Conservation (phyloP, 2,888 invertebrate genomes). For the Slavum lentiscoides region DNA sequence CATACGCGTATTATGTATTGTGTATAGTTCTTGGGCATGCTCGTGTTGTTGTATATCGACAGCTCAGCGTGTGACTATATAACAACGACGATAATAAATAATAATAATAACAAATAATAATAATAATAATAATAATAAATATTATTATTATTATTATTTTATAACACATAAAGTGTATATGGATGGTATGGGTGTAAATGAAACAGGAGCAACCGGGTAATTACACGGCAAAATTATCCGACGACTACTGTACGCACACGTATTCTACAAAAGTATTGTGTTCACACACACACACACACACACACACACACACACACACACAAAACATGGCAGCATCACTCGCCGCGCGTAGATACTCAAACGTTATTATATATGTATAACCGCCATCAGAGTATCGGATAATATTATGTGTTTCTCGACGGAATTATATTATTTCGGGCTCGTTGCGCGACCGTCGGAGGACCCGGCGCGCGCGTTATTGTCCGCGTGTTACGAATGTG, state of each 20-base stretch:
- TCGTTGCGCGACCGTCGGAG: slow-evolving; percentile 31
- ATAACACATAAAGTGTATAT: not conserved
- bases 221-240: slow-evolving; percentile 55
- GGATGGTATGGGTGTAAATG: slow-evolving; percentile 34
- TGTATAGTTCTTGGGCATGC: not conserved
- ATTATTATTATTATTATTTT: not conserved
- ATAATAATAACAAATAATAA: slow-evolving; percentile 13
- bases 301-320: slow-evolving; percentile 3
- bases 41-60: slow-evolving; percentile 7
- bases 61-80: slow-evolving; percentile 41
- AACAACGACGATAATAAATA: not conserved
- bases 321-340: not conserved
- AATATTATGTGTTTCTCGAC: slow-evolving; percentile 27
- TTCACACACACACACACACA: slow-evolving; percentile 28
- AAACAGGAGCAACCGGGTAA: slow-evolving; percentile 54
- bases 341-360: not conserved
- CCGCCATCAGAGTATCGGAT: slow-evolving; percentile 19
- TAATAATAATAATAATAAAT: not conserved
- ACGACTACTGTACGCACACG: slow-evolving; percentile 54
- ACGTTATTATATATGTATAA: not conserved
- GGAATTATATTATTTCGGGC: slow-evolving; percentile 47
- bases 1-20: too few relatives aligned
- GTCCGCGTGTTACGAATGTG: slow-evolving; percentile 41
- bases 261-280: slow-evolving; percentile 25
- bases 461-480: slow-evolving; percentile 14